A percentile compares a stretch with the other conserved stretches of the same genome.
phyloP scores from a whole-genome alignment of 2,888 invertebrate species.

The Tanypteryx hageni region DNA sequence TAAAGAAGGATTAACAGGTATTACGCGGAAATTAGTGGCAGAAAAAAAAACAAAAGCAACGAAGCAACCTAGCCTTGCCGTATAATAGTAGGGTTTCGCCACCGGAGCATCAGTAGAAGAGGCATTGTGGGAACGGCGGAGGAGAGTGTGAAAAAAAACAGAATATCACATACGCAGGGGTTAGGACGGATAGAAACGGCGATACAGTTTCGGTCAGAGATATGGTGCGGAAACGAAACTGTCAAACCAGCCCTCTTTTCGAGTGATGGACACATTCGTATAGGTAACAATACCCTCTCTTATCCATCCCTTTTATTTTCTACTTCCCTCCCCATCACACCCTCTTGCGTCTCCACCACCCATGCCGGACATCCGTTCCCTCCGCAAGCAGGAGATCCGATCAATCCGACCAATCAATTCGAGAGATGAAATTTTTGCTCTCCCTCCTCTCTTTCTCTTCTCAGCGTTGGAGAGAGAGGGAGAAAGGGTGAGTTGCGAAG shows the following conservation, averaged over 20 bases:
- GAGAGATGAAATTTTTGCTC: neutral
- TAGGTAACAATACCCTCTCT: slow-evolving; percentile 1
- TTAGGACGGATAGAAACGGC: neutral
- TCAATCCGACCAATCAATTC: slow-evolving; percentile 23
- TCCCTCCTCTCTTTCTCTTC: neutral
- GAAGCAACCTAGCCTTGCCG: no score
- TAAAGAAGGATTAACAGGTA: no score
- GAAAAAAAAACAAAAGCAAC: no score
- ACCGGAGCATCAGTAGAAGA: no score
- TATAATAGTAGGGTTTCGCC: no score
- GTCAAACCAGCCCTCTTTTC: neutral
- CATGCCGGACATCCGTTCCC: neutral
- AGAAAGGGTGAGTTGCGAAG: neutral
- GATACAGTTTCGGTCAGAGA: neutral
- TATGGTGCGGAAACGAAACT: neutral
- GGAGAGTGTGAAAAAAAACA: neutral
- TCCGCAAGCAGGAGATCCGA: slow-evolving; percentile 1
- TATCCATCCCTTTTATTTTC: neutral
- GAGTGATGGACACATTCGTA: neutral
- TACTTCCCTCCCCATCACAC: neutral
- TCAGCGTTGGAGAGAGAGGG: neutral
- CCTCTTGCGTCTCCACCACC: neutral
- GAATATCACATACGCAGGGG: neutral
- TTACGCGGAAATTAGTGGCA: no score
- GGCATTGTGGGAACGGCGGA: no score